phyloP scores from a whole-genome alignment of 2,888 invertebrate genomes.

The Megaustenia siamemsis region DNA sequence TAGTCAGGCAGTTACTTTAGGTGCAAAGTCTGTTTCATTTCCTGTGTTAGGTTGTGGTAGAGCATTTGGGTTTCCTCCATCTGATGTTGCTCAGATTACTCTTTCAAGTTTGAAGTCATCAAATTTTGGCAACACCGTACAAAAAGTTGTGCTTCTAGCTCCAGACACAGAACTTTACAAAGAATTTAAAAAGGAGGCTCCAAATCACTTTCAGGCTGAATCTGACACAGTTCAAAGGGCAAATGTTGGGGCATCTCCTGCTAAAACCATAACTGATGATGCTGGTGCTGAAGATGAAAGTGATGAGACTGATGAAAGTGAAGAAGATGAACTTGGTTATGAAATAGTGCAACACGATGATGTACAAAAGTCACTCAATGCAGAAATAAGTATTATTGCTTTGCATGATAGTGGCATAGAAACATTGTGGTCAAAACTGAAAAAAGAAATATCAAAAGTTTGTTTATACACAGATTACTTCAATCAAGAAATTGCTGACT shows the following conservation, averaged over 20 bases:
- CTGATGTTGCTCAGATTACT: constrained; percentile 27
- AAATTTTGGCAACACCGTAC: not conserved
- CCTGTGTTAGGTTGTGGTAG: constrained; percentile 40
- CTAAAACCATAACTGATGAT: not conserved
- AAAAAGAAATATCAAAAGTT: not conserved
- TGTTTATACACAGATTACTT: constrained; percentile 29
- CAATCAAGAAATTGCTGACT: constrained; percentile 1
- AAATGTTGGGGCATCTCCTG: not conserved
- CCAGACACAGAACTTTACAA: constrained; percentile 24
- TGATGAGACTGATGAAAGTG: not conserved
- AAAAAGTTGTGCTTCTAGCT: constrained; percentile 35
- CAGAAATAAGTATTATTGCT: constrained; percentile 21
- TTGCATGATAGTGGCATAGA: not conserved
- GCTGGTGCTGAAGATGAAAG: not conserved
- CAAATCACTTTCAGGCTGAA: not conserved
- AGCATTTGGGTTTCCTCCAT: constrained; percentile 23
- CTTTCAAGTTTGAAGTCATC: not conserved
- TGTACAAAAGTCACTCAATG: not conserved
- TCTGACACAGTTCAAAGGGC: not conserved
- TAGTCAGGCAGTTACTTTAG: not conserved
- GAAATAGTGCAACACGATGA: not conserved
- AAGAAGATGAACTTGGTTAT: not conserved
- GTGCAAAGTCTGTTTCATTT: constrained; percentile 38
- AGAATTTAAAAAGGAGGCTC: constrained; percentile 25
- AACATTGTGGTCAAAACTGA: constrained; percentile 25